Evolutionary conservation across 1,140 invertebrate genomes (phyloP), one percentile per base, ranked within the genome.

Genomic region (Bicyclus anynana): DNA sequence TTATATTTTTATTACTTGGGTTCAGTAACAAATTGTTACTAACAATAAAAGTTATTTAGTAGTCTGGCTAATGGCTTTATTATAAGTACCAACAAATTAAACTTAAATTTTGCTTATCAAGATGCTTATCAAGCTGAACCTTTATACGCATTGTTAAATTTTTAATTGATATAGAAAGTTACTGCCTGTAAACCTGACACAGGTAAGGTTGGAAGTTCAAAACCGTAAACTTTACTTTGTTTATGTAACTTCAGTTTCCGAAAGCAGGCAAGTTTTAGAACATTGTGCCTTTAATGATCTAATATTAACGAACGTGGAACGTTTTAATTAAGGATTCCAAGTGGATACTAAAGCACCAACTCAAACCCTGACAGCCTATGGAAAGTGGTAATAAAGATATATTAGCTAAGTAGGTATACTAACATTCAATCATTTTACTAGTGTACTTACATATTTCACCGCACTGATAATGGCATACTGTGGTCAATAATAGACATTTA

Each of bases 201-300:
- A 81, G 75, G 75, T 80, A 75, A 66, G 72, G 75, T 77, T 74
- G 65, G 71, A 82, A 84, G 81, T 87, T 84, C 53, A 64, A 35
- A 69, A 68, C 72, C 65, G 63, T 72, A 75, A 84, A 84, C 70
- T 84, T 84, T 63, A 49, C 74, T 74, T 82, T 84, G 84, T 87
- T 87, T 84, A 79, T 84, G 72, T 66, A 81, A 85, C 78, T 82
- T 77, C 67, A 59, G 53, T 77, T 77, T 72, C 61, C 56, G 69
- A 77, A 81, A 81, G 75, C 81, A 83, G 78, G 72, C 77, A 85
- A 85, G 82, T 84, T 85, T 80, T 77, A 70, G 71, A 80, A 85
- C 84, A 84, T 82, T 82, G 81, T 69, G 84, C 82, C 74, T 85
- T 84, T 84, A 85, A 84, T 87, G 82, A 85, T 87, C 80, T 84